Percentiles rank a stretch among this genome's conserved stretches.
These are phyloP conservation scores for Lordiphosa andalusiaca DNA, from an alignment of 2,888 invertebrate genomes.

Conservation along the genomic window DNA sequence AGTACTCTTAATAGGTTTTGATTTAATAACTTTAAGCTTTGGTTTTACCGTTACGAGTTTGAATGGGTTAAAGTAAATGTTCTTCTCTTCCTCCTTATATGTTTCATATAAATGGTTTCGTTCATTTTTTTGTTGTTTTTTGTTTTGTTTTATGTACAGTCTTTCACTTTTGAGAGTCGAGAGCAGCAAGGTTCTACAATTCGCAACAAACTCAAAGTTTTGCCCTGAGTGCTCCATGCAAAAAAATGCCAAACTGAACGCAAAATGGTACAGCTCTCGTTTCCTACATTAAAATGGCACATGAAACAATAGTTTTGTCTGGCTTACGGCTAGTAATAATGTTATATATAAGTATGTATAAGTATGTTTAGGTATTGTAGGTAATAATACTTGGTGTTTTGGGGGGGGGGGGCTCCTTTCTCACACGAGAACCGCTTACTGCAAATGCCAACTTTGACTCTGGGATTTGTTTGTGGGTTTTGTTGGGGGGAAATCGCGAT, in stretches of 20 bases:
- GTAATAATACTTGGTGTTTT: conserved; percentile 63
- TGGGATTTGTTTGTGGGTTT: neutral
- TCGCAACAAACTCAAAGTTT: conserved; percentile 49
- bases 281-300: conserved; percentile 70
- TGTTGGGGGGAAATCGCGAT: conserved; percentile 55
- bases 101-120: conserved; percentile 60
- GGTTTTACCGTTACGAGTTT: conserved; percentile 28
- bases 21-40: conserved; percentile 59
- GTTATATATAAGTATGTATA: conserved; percentile 40
- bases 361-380: conserved; percentile 12
- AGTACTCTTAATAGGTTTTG: conserved; percentile 58
- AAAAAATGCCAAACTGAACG: conserved; percentile 25
- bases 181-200: conserved; percentile 65
- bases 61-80: conserved; percentile 39
- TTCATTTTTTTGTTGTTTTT: too few relatives aligned
- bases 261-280: conserved; percentile 28
- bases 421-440: conserved; percentile 56
- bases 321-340: conserved; percentile 41
- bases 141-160: conserved; percentile 63
- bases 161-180: conserved; percentile 75
- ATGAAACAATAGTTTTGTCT: conserved; percentile 72
- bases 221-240: conserved; percentile 77
- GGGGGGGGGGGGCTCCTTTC: conserved; percentile 21
- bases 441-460: conserved; percentile 44
- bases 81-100: conserved; percentile 18